Conservation (phyloP, 2,113 vertebrate genomes). For the Phasianus colchicus region DNA sequence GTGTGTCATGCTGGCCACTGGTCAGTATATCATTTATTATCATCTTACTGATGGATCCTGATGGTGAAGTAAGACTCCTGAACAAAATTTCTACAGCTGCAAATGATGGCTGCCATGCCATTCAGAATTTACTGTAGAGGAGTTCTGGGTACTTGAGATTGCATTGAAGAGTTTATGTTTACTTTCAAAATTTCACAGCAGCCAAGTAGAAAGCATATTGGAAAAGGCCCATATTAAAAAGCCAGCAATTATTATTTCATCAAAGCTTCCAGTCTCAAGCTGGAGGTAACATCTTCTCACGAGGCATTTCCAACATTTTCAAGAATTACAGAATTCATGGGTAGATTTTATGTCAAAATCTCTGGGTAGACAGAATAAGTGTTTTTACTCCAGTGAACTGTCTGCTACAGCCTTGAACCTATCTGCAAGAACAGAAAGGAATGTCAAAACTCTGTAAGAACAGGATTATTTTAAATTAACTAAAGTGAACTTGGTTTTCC, state of each 20-base stretch:
- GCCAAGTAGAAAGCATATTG: not conserved
- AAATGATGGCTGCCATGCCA: not conserved
- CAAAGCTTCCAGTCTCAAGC: not conserved
- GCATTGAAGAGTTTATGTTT: not conserved
- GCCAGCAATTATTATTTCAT: not conserved
- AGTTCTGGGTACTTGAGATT: not conserved
- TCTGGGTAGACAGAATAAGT: not conserved
- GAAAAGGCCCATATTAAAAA: not conserved
- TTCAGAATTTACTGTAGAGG: not conserved
- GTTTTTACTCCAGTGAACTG: not conserved
- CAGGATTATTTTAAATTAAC: not conserved
- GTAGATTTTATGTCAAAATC: not conserved
- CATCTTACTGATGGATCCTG: not conserved
- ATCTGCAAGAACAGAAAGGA: not conserved
- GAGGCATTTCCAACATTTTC: not conserved
- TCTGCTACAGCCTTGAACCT: not conserved
- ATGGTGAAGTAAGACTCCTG: not conserved
- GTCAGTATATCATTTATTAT: not conserved
- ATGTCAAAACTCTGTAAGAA: not conserved
- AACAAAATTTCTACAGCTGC: not conserved
- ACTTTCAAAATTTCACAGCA: not conserved
- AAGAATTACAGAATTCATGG: not conserved
- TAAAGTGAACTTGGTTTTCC: not conserved
- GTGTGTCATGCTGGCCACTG: not conserved
- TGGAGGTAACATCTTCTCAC: not conserved